Evolutionary conservation across 2,888 invertebrate species (phyloP).

Genomic region (Atethmia centrago): DNA sequence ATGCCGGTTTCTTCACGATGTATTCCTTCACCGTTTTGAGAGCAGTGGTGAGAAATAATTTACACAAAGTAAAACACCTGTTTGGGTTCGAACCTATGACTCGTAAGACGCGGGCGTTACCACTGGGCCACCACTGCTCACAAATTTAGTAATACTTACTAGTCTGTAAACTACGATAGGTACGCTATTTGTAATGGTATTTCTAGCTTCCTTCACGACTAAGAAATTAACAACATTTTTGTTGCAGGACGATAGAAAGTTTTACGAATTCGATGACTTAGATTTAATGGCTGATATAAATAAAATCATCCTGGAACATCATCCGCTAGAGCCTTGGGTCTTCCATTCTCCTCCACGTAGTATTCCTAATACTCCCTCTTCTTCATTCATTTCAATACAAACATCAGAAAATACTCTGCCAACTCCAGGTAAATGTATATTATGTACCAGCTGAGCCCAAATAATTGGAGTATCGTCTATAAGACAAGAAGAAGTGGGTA

Average conservation of each 20-base stretch:
- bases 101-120: too few species aligned
- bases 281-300: constrained; percentile 72
- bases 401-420: constrained; percentile 84
- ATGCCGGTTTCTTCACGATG: too few species aligned
- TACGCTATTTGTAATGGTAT: not conserved
- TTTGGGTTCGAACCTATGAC: too few species aligned
- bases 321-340: constrained; percentile 66
- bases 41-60: too few species aligned
- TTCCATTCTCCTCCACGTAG: constrained; percentile 56
- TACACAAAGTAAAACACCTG: too few species aligned
- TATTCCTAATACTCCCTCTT: constrained; percentile 77
- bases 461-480: too few species aligned
- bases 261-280: constrained; percentile 67
- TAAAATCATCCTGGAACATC: constrained; percentile 71
- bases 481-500: not conserved
- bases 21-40: too few species aligned
- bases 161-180: not conserved
- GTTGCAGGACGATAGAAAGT: constrained; percentile 53
- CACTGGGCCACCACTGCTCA: too few species aligned
- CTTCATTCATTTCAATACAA: constrained; percentile 81
- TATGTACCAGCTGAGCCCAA: too few species aligned
- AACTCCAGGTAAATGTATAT: constrained; percentile 79
- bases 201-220: not conserved
- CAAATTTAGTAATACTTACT: constrained; percentile 64
- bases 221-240: not conserved